These are phyloP conservation scores for Amazonetta brasiliensis DNA, from an alignment of 2,797 vertebrate species.

Conservation along the genomic window DNA sequence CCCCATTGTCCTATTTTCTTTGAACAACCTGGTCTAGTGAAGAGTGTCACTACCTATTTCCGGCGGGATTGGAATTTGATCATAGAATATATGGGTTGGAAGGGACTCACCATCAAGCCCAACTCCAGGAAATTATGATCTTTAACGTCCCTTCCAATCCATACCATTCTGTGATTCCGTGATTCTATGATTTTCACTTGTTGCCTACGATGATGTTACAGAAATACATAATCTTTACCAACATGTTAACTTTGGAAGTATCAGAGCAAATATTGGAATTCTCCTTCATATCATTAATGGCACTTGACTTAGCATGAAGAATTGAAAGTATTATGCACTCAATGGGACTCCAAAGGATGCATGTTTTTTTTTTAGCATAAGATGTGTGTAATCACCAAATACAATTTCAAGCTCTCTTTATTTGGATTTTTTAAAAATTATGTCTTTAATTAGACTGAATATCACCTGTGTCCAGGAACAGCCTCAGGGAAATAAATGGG, in stretches of 20 bases:
- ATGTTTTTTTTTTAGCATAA: neutral
- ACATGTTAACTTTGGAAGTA: neutral
- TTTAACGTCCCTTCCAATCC: no score
- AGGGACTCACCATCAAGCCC: no score
- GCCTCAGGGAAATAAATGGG: neutral
- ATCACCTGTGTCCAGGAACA: neutral
- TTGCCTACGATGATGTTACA: neutral
- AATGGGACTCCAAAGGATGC: neutral
- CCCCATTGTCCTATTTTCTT: neutral
- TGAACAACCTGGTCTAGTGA: no score
- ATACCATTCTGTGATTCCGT: no score
- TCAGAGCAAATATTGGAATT: neutral
- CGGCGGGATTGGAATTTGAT: no score
- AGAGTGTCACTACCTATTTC: no score
- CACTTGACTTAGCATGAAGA: neutral
- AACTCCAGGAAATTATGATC: no score
- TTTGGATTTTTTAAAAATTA: neutral
- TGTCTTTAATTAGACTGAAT: neutral
- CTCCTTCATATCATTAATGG: neutral
- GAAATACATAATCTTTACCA: neutral
- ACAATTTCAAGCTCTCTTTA: neutral
- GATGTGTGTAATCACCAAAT: neutral
- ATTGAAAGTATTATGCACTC: neutral
- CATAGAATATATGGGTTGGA: no score
- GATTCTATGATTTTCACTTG: neutral